A percentile compares a stretch with the other conserved stretches of the same genome.
These are phyloP conservation scores for Mesorhabditis spiculigera DNA, from an alignment of 2,888 invertebrate species.

Conservation along the genomic window DNA sequence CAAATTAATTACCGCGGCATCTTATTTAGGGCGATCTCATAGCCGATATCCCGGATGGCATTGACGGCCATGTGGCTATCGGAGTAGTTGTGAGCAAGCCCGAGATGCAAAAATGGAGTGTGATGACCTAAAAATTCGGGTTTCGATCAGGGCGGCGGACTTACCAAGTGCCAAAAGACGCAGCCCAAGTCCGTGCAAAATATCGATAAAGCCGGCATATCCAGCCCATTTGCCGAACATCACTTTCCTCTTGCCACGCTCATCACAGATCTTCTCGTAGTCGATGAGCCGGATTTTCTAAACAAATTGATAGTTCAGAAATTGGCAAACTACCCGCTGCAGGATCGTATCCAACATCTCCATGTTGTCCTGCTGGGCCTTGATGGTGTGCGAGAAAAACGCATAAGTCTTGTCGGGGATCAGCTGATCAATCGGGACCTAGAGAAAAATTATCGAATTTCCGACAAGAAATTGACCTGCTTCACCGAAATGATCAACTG, in stretches of 20 bases:
- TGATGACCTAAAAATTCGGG: slow-evolving; percentile 77
- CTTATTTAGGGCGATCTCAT: slow-evolving; percentile 88
- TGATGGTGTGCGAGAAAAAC: slow-evolving; percentile 98
- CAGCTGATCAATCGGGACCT: slow-evolving; percentile 73
- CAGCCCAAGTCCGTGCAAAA: slow-evolving; percentile 91
- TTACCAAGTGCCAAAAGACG: slow-evolving; percentile 61
- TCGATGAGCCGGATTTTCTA: slow-evolving; percentile 90
- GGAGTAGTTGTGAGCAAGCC: slow-evolving; percentile 95
- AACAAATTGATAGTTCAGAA: slow-evolving; percentile 61
- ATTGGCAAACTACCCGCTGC: slow-evolving; percentile 67
- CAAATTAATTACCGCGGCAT: slow-evolving; percentile 74
- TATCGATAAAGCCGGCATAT: slow-evolving; percentile 91
- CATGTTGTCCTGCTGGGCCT: slow-evolving; percentile 98
- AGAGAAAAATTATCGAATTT: neutral
- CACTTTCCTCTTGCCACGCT: slow-evolving; percentile 82
- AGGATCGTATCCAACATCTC: slow-evolving; percentile 88
- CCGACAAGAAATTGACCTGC: slow-evolving; percentile 66
- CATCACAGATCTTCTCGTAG: slow-evolving; percentile 91
- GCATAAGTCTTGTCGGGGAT: slow-evolving; percentile 95
- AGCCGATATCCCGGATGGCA: slow-evolving; percentile 95
- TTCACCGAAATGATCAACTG: slow-evolving; percentile 96
- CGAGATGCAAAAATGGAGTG: slow-evolving; percentile 98
- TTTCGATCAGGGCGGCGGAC: neutral
- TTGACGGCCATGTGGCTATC: slow-evolving; percentile 96
- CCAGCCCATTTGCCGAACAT: slow-evolving; percentile 98